These are phyloP conservation scores for Pseudopipra pipra DNA, from an alignment of 2,113 vertebrate species.

Conservation along the genomic window DNA sequence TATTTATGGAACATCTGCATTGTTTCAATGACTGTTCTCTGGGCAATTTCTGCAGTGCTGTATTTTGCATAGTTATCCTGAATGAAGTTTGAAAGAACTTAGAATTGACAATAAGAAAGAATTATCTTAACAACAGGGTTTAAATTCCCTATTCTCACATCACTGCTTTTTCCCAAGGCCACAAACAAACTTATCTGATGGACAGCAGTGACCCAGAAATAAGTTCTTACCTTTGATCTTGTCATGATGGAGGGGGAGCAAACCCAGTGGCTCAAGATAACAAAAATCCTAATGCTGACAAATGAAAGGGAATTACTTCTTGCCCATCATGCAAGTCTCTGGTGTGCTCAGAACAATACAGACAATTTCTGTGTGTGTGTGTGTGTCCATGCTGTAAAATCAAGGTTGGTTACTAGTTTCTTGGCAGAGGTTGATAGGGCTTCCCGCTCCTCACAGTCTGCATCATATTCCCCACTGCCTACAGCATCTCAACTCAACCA, in stretches of 20 bases:
- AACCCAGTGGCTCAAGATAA: slow-evolving; percentile 26
- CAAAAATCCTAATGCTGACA: slow-evolving; percentile 33
- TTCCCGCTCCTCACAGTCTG: not conserved
- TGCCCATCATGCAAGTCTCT: not conserved
- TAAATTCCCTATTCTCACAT: slow-evolving; percentile 20
- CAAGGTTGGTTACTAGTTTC: not conserved
- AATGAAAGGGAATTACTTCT: slow-evolving; percentile 42
- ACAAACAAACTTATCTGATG: slow-evolving; percentile 43
- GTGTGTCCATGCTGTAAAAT: not conserved
- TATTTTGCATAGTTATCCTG: slow-evolving; percentile 10
- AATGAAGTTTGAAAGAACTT: slow-evolving; percentile 57
- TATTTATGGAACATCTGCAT: not conserved
- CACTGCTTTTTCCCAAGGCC: slow-evolving; percentile 25
- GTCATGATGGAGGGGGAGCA: not conserved
- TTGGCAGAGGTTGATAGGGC: not conserved
- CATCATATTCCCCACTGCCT: not conserved
- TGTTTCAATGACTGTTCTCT: not conserved
- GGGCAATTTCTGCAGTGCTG: not conserved
- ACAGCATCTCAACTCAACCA: not conserved
- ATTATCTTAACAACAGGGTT: slow-evolving; percentile 42
- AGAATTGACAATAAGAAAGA: slow-evolving; percentile 56
- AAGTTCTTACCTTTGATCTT: slow-evolving; percentile 60
- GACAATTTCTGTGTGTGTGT: not conserved
- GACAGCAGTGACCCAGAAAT: slow-evolving; percentile 46
- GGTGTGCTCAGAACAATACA: not conserved